Base-by-base conservation (phyloP, 2,797 vertebrate genomes). In the Kryptolebias ocellatus region DNA sequence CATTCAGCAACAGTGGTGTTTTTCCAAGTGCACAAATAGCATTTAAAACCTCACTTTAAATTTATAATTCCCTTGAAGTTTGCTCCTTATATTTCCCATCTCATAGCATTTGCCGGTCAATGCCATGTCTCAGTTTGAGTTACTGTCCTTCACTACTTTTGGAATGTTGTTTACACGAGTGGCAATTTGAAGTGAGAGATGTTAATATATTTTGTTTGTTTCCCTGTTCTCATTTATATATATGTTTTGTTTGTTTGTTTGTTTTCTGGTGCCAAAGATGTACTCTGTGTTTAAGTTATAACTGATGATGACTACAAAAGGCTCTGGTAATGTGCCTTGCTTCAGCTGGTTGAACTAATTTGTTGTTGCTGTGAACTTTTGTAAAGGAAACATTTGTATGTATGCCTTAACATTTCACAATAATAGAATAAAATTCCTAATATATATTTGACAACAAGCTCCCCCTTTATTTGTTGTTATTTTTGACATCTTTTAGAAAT, bases 191-290 rank as follows among this genome's bases (percentile, higher is more conserved):
- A 92, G 93, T 92, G 93, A 90, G 84, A 93, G 88, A 93, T 92
- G 90, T 95, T 99, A 97, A 99, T 99, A 98, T 98, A 97, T 98
- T 96, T 95, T 94, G 89, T 94, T 92, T 16, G 93, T 94, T 93
- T 89, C n/a, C 24, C 20, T 16, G 28, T 79, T 76, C 70, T 55
- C 69, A 61, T 81, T 64, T 63, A 64, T 78, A 69, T 67, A 53
- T 67, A 51, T 72, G 6, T 27, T 11, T 50, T 20, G 10, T 45
- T 17, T 46, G 16, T 20, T 50, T 9, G 37, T 67, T 77, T 74
- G 56, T 78, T 71, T 83, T 87, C 76, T 84, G 89, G 84, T 96
- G 96, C 96, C 96, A 98, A 98, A 98, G 96, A 95, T 92, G 92
- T 91, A 90, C 93, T 94, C 95, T 94, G 89, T 69, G 90, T 93